Conservation (phyloP, 1,140 invertebrate species). For the Pogonus chalceus region DNA sequence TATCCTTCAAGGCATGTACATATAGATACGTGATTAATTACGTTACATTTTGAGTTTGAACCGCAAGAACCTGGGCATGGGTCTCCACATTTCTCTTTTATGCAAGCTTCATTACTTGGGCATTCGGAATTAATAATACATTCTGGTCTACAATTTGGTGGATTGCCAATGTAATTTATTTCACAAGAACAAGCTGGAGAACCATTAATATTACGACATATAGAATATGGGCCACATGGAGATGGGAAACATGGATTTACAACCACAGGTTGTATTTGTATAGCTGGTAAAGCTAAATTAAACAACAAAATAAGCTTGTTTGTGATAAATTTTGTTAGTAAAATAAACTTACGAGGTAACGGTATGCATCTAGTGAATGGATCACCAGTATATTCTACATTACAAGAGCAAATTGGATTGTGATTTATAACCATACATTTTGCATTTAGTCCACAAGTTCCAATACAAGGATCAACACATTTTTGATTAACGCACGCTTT, state of each 20-base stretch:
- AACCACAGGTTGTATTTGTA: slow-evolving; percentile 23
- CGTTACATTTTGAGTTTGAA: slow-evolving; percentile 48
- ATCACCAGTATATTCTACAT: slow-evolving; percentile 40
- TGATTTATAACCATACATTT: slow-evolving; percentile 36
- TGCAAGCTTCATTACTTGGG: slow-evolving; percentile 54
- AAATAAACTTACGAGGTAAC: slow-evolving; percentile 34
- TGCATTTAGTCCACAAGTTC: slow-evolving; percentile 35
- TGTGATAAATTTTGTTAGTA: no score
- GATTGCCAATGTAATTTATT: slow-evolving; percentile 51
- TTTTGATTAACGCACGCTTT: slow-evolving; percentile 33
- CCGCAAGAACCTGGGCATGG: slow-evolving; percentile 59
- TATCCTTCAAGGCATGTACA: slow-evolving; percentile 55
- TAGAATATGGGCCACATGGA: slow-evolving; percentile 54
- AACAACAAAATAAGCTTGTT: slow-evolving; percentile 31
- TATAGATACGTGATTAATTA: slow-evolving; percentile 53
- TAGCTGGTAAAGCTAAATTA: slow-evolving; percentile 25
- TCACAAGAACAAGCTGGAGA: slow-evolving; percentile 55
- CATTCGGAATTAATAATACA: slow-evolving; percentile 59
- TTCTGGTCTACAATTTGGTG: slow-evolving; percentile 58
- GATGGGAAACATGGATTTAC: slow-evolving; percentile 55
- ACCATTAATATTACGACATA: slow-evolving; percentile 49
- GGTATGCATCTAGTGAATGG: slow-evolving; percentile 41
- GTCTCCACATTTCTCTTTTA: slow-evolving; percentile 55
- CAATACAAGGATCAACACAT: slow-evolving; percentile 32
- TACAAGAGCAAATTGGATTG: slow-evolving; percentile 38